phyloP scores from a whole-genome alignment of 2,888 invertebrate genomes.

The Agapostemon virescens region DNA sequence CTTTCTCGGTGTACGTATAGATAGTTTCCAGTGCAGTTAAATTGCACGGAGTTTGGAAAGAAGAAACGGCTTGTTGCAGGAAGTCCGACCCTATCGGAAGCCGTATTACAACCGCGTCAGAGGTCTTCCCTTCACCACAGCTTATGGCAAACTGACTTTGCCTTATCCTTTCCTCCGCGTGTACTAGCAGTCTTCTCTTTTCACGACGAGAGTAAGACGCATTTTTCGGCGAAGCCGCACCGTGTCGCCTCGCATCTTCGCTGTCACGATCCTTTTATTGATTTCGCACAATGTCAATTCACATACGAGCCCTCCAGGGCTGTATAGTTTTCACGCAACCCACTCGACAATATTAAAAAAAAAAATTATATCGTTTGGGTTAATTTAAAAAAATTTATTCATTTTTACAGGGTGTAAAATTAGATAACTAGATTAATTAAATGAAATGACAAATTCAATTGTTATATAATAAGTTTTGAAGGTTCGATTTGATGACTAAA shows the following conservation, averaged over 20 bases:
- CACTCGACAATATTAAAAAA: too few species aligned
- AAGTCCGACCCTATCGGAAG: slow-evolving; percentile 16
- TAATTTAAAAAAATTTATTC: too few species aligned
- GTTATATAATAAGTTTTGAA: too few species aligned
- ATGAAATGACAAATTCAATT: too few species aligned
- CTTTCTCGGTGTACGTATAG: background rate
- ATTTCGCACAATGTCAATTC: too few species aligned
- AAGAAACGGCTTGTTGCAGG: background rate
- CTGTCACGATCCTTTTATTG: background rate
- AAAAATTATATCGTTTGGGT: too few species aligned
- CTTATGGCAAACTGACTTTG: background rate
- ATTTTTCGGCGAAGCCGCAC: background rate
- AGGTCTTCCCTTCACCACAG: slow-evolving; percentile 6
- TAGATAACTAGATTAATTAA: too few species aligned
- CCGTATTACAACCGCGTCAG: background rate
- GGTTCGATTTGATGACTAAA: background rate
- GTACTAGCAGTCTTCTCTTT: background rate
- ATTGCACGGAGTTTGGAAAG: slow-evolving; percentile 8
- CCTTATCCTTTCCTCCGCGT: background rate
- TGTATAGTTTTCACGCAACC: too few species aligned
- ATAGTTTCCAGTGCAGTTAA: slow-evolving; percentile 15
- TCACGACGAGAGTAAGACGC: background rate
- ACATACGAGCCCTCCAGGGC: too few species aligned
- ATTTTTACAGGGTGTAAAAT: too few species aligned
- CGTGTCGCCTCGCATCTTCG: background rate